Conservation (phyloP, 1,140 invertebrate genomes). For the Leptinotarsa texana region DNA sequence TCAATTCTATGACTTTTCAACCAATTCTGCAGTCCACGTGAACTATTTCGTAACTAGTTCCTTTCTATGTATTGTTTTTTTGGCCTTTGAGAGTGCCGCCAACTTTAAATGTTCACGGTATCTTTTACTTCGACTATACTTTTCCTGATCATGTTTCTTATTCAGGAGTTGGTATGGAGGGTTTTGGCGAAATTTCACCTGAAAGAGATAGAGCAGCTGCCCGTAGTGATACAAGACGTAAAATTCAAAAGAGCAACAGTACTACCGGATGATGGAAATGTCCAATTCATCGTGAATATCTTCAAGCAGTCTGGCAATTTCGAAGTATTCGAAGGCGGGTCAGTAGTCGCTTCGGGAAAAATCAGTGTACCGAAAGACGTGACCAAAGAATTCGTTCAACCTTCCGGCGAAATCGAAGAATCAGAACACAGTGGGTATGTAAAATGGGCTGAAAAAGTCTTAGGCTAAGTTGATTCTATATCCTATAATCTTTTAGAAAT, state of each 20-base stretch:
- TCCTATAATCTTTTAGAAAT: no score
- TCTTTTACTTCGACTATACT: no score
- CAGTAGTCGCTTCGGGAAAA: slow-evolving; percentile 77
- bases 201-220: slow-evolving; percentile 73
- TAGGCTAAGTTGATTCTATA: no score
- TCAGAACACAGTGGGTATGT: no score
- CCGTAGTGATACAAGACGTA: slow-evolving; percentile 85
- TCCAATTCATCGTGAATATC: slow-evolving; percentile 86
- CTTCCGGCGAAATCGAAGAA: slow-evolving; percentile 67
- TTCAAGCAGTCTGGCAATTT: slow-evolving; percentile 85
- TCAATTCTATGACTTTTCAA: no score
- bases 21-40: no score
- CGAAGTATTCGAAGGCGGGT: slow-evolving; percentile 86
- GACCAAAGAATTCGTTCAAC: slow-evolving; percentile 56
- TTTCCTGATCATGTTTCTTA: slow-evolving; percentile 18
- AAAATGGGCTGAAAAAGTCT: no score
- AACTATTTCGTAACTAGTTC: no score
- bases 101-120: no score
- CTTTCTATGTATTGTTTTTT: no score
- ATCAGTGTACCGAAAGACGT: slow-evolving; percentile 70
- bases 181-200: slow-evolving; percentile 83
- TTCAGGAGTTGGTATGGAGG: slow-evolving; percentile 83
- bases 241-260: slow-evolving; percentile 90
- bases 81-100: no score
- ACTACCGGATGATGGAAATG: slow-evolving; percentile 76